Evolutionary conservation across 2,888 invertebrate genomes (phyloP).

Genomic region (Lasioglossum malachurum): DNA sequence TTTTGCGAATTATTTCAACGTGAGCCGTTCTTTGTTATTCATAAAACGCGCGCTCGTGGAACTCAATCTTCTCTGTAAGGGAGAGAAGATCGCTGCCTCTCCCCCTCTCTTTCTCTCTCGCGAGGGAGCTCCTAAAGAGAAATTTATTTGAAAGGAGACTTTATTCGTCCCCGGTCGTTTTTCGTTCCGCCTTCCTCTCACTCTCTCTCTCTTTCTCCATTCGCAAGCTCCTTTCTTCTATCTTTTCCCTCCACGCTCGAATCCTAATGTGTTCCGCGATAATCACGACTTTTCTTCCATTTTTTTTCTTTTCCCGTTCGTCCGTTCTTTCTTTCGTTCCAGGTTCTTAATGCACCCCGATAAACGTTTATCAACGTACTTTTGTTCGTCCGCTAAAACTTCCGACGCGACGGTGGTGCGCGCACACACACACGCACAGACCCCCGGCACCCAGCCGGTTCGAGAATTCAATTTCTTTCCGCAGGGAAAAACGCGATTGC

Average conservation of each 20-base stretch:
- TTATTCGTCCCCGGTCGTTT: constrained; percentile 28
- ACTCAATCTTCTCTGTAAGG: constrained; percentile 39
- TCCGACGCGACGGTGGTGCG: not conserved
- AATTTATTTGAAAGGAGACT: constrained; percentile 56
- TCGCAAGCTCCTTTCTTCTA: not conserved
- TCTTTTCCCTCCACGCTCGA: not conserved
- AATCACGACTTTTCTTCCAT: constrained; percentile 12
- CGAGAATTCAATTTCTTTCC: constrained; percentile 34
- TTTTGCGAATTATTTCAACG: constrained; percentile 45
- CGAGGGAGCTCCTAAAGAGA: constrained; percentile 40
- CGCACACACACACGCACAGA: not conserved
- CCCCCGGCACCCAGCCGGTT: not conserved
- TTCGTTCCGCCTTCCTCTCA: not conserved
- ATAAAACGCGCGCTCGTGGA: constrained; percentile 45
- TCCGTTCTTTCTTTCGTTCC: not conserved
- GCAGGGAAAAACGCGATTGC: constrained; percentile 20
- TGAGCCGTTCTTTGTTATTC: constrained; percentile 38
- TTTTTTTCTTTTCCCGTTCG: not conserved
- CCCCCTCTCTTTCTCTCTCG: not conserved
- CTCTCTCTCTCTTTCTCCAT: not conserved
- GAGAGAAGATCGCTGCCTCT: constrained; percentile 41
- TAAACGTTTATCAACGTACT: constrained; percentile 44
- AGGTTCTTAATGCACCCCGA: constrained; percentile 19
- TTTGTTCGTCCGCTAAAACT: constrained; percentile 10
- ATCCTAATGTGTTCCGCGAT: constrained; percentile 31